phyloP scores from a whole-genome alignment of 92 coral and sea anemone genomes.

The Siderastrea siderea region DNA sequence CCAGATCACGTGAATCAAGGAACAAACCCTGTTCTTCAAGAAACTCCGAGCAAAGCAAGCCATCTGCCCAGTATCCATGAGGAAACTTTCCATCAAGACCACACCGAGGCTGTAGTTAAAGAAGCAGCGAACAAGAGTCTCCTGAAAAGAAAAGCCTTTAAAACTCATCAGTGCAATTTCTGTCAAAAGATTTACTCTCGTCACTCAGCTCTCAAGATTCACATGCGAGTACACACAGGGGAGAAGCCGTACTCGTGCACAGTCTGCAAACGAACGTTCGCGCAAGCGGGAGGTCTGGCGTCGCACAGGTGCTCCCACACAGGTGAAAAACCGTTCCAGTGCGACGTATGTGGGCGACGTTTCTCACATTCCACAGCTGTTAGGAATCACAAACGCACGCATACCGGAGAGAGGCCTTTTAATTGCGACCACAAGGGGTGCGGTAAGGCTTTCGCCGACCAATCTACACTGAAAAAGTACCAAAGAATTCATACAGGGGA shows the following conservation, averaged over 20 bases:
- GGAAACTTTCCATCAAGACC: constrained; percentile 6
- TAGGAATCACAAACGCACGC: constrained; percentile 80
- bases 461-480: constrained; percentile 86
- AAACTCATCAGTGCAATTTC: constrained; percentile 13
- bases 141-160: background rate
- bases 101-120: background rate
- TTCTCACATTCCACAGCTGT: constrained; percentile 88
- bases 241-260: constrained; percentile 71
- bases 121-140: background rate
- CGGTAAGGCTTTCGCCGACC: constrained; percentile 79
- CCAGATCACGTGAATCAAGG: constrained; percentile 6
- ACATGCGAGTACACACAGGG: constrained; percentile 75
- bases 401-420: constrained; percentile 86
- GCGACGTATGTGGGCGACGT: constrained; percentile 69
- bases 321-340: constrained; percentile 84
- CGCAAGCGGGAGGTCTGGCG: constrained; percentile 76
- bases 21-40: background rate
- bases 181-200: constrained; percentile 48
- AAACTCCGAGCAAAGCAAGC: background rate
- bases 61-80: background rate
- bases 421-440: constrained; percentile 69
- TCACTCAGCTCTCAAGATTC: constrained; percentile 76
- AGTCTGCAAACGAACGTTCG: constrained; percentile 65
- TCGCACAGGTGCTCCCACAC: constrained; percentile 74
- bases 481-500: constrained; percentile 83